Conservation (phyloP, 2,113 vertebrate genomes). For the Colinus virginianus region DNA sequence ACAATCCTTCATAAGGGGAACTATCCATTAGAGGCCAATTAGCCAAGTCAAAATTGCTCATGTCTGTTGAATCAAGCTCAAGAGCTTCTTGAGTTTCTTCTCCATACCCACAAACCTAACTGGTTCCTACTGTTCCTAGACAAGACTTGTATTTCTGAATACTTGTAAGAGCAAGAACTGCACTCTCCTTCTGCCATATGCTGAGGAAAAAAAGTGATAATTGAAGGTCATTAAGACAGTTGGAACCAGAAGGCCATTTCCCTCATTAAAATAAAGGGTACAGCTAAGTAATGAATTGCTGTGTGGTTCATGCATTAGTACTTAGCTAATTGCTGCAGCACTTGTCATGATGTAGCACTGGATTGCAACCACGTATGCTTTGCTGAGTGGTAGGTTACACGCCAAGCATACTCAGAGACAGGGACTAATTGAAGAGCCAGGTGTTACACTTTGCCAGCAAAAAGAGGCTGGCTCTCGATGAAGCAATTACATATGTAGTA, state of each 20-base stretch:
- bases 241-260: slow-evolving; percentile 14
- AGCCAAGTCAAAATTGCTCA: slow-evolving; percentile 10
- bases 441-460: slow-evolving; percentile 21
- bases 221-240: not conserved
- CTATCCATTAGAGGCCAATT: not conserved
- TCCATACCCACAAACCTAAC: not conserved
- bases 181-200: not conserved
- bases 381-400: not conserved
- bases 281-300: not conserved
- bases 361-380: not conserved
- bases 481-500: not conserved
- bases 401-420: slow-evolving; percentile 24
- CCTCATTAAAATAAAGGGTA: not conserved
- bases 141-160: not conserved
- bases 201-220: not conserved
- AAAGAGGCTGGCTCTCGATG: slow-evolving; percentile 2
- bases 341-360: not conserved
- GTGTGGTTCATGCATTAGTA: not conserved
- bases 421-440: slow-evolving; percentile 62
- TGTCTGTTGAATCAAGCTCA: not conserved
- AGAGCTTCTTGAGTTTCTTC: slow-evolving; percentile 6
- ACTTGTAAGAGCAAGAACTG: not conserved
- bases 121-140: not conserved
- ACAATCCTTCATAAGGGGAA: not conserved
- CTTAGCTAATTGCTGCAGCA: slow-evolving; percentile 20